These are phyloP conservation scores for Apteryx mantelli DNA, from an alignment of 2,113 vertebrate species.

Conservation along the genomic window DNA sequence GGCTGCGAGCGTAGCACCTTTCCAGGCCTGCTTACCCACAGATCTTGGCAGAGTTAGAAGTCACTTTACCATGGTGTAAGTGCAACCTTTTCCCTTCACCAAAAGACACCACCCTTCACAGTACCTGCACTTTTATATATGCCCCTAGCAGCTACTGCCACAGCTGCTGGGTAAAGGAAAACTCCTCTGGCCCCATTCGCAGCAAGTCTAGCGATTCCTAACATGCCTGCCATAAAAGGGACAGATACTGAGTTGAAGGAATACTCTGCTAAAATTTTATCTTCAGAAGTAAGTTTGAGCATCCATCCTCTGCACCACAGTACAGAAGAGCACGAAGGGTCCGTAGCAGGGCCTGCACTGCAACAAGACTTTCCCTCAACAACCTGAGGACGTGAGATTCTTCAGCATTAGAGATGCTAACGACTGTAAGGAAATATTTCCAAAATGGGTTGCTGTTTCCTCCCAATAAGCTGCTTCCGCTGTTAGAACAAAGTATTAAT, in stretches of 20 bases:
- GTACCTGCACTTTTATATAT: not conserved
- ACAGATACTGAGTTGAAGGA: fast-evolving
- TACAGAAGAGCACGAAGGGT: not conserved
- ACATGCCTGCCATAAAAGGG: fast-evolving
- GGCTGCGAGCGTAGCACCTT: not conserved
- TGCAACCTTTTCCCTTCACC: not conserved
- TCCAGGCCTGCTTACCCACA: not conserved
- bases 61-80: not conserved
- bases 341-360: not conserved
- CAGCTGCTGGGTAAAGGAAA: not conserved
- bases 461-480: slow-evolving; percentile 13
- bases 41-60: not conserved
- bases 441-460: not conserved
- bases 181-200: not conserved
- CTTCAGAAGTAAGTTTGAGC: not conserved
- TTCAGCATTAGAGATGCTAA: not conserved
- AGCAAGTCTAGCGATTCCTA: not conserved
- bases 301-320: fast-evolving
- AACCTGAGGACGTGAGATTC: not conserved
- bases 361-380: not conserved
- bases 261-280: fast-evolving
- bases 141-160: not conserved
- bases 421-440: not conserved
- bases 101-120: not conserved
- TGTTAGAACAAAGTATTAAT: not conserved